phyloP scores from a whole-genome alignment of 2,113 vertebrate genomes.

The Apistogramma diplotaenia region DNA sequence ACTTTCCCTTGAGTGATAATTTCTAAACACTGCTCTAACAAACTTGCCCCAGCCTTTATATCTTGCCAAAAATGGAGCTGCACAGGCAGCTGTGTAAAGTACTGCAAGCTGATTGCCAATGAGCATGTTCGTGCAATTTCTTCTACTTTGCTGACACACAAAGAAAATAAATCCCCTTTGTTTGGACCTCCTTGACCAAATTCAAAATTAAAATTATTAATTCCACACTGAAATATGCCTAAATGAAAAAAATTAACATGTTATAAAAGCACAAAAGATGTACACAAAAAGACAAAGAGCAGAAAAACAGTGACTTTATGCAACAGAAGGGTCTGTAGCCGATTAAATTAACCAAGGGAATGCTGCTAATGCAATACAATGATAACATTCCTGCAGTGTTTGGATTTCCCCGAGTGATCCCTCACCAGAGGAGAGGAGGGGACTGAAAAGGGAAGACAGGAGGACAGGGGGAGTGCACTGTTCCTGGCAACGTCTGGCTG shows the following conservation, averaged over 20 bases:
- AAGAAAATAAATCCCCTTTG: neutral
- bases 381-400: conserved; percentile 77
- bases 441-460: conserved; percentile 16
- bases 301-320: conserved; percentile 11
- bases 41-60: conserved; percentile 19
- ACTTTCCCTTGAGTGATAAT: conserved; percentile 29
- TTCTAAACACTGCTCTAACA: conserved; percentile 29
- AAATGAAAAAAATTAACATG: neutral
- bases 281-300: conserved; percentile 14
- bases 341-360: conserved; percentile 69
- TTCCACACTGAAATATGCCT: neutral
- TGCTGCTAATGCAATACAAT: conserved; percentile 75
- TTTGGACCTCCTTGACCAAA: neutral
- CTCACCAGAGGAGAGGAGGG: conserved; percentile 41
- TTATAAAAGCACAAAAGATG: neutral
- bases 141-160: neutral
- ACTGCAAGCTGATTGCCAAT: neutral
- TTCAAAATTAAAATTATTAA: neutral
- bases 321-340: conserved; percentile 61
- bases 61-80: conserved; percentile 66
- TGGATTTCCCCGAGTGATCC: conserved; percentile 75
- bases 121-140: neutral
- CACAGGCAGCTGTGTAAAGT: conserved; percentile 19
- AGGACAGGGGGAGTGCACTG: conserved; percentile 26
- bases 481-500: conserved; percentile 44